Base-by-base conservation (phyloP, 2,113 vertebrate genomes). In the Perca flavescens region DNA sequence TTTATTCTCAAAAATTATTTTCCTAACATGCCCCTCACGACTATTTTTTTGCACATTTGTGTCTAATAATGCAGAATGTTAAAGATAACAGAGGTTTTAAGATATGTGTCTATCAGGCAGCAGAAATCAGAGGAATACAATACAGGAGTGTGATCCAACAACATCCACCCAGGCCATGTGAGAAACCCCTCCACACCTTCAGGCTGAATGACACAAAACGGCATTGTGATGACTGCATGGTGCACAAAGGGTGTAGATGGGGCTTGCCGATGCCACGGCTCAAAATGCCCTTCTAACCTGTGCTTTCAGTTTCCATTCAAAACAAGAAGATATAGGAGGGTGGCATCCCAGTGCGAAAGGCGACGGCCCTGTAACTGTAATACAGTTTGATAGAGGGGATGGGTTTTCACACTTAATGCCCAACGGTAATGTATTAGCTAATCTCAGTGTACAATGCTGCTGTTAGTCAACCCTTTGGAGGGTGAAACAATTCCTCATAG, bases 301-400 rank as follows among this genome's bases (percentile, higher is more conserved):
- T 1, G 62, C 82, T 83, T 89, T 93, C 91, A 90, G 52, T 22
- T 88, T 63, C 64, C 22, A 83, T 90, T 77, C 62, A 28, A 58
- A 72, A 47, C 86, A 76, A 81, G 73, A 81, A 54, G 53, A 79
- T 75, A 25, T 36, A 0, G 57, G 86, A 63, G 31, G 69, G 53
- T 12, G 56, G 70, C 19, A 21, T 56, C 63, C 3, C 62, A 17
- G 64, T 2, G 52, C 43, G 1, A 66, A 17, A 72, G 71, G 74
- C 58, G 62, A 58, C 50, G 16, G 56, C 34, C 62, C 46, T 50
- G 57, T 83, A 67, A 88, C 74, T 82, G 50, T 86, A 78, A 90
- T 47, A 5, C 57, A 9, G n/a, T 84, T 58, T 80, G 89, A 91
- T 84, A 13, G 71, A 75, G 40, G n/a, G 34, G 75, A 68, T 4